Percentiles rank a stretch among this genome's conserved stretches.
Evolutionary conservation across 2,888 invertebrate species (phyloP).

Genomic region (Oscheius sp.): DNA sequence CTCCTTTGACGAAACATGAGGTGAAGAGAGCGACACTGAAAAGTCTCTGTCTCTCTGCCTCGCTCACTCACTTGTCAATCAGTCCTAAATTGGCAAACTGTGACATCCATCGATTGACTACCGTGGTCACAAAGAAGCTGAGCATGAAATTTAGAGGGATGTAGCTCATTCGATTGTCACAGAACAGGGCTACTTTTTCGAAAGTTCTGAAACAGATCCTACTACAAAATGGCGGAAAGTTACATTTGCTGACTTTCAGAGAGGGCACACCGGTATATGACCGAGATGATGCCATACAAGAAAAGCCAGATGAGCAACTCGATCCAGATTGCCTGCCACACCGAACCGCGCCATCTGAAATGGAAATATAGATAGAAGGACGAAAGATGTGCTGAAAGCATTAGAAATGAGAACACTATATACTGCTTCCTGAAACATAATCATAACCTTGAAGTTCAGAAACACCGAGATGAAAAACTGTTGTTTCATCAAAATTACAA

Average conservation of each 20-base stretch:
- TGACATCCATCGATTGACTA: constrained; percentile 57
- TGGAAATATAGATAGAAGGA: not conserved
- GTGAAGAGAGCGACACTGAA: constrained; percentile 61
- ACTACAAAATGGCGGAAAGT: constrained; percentile 14
- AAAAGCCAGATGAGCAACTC: constrained; percentile 52
- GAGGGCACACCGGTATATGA: constrained; percentile 52
- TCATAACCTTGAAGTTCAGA: too few species aligned
- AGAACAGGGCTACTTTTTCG: constrained; percentile 52
- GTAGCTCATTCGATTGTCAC: constrained; percentile 53
- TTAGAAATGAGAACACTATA: too few species aligned
- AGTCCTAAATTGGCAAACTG: constrained; percentile 55
- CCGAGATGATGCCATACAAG: constrained; percentile 44
- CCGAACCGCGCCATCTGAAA: constrained; percentile 56
- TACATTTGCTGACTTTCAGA: constrained; percentile 49
- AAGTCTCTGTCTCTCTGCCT: not conserved
- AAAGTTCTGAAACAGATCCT: constrained; percentile 49
- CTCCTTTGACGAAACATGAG: constrained; percentile 55
- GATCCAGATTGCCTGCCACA: constrained; percentile 57
- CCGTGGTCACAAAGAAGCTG: constrained; percentile 63
- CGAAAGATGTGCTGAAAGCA: too few species aligned
- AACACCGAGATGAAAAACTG: too few species aligned
- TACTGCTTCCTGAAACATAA: too few species aligned
- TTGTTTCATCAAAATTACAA: too few species aligned
- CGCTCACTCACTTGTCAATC: constrained; percentile 51
- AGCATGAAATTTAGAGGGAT: constrained; percentile 64